Conservation (phyloP, 2,888 invertebrate species). For the Nemurella pictetii region DNA sequence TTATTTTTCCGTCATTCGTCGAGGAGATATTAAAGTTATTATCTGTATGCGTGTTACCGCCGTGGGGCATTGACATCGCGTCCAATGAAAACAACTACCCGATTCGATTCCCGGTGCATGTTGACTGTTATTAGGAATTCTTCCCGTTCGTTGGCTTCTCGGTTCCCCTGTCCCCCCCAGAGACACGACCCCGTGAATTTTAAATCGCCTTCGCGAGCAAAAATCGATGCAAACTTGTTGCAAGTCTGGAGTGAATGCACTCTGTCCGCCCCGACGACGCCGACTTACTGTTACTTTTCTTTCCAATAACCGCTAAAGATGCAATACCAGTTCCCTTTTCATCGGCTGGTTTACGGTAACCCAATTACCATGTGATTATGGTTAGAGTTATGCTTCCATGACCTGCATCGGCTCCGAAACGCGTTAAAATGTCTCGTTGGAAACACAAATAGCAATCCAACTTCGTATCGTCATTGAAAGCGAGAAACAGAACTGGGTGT, state of each 20-base stretch:
- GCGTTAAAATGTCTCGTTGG: neutral
- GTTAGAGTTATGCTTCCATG: neutral
- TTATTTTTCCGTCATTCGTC: neutral
- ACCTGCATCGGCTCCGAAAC: neutral
- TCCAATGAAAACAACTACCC: neutral
- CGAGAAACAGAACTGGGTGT: neutral
- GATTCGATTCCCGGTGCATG: neutral
- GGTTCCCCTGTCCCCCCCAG: neutral
- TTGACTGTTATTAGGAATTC: neutral
- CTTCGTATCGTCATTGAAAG: neutral
- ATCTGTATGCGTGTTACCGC: neutral
- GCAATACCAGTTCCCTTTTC: neutral
- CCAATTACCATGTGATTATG: neutral
- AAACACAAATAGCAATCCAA: neutral
- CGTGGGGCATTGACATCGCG: neutral
- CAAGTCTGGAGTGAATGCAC: neutral
- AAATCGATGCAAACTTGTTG: neutral
- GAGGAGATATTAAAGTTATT: neutral
- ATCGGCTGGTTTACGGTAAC: neutral
- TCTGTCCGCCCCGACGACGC: neutral
- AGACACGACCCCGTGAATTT: neutral
- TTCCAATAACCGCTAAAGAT: neutral
- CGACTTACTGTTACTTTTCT: neutral
- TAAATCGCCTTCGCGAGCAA: neutral
- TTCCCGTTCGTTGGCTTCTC: neutral